phyloP scores from a whole-genome alignment of 2,113 vertebrate genomes.

The Salminus brasiliensis region DNA sequence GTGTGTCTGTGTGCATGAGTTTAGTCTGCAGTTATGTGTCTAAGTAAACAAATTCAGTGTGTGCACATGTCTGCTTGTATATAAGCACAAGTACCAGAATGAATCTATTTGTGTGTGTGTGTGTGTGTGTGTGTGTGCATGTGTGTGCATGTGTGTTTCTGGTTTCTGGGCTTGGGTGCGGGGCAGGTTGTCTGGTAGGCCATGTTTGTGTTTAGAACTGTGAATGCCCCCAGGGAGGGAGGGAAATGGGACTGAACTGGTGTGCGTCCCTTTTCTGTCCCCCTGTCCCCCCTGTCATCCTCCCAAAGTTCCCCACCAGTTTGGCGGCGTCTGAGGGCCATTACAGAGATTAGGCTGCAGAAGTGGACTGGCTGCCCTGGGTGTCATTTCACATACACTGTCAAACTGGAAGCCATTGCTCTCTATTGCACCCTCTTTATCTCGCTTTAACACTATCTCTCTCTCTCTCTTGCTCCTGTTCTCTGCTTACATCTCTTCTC shows the following conservation, averaged over 20 bases:
- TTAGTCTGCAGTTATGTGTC: constrained; percentile 43
- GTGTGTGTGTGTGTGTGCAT: constrained; percentile 45
- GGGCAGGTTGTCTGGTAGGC: constrained; percentile 6
- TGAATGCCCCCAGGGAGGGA: constrained; percentile 25
- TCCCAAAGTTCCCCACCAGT: constrained; percentile 76
- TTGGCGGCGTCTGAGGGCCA: constrained; percentile 74
- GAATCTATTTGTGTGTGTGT: constrained; percentile 15
- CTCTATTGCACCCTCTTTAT: background rate
- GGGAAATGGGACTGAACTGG: constrained; percentile 39
- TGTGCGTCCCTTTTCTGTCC: constrained; percentile 42
- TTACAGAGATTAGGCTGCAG: constrained; percentile 87
- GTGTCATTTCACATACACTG: constrained; percentile 85
- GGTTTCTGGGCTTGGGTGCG: constrained; percentile 41
- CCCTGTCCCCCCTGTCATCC: constrained; percentile 50
- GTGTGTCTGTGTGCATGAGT: constrained; percentile 13
- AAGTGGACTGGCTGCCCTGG: constrained; percentile 80
- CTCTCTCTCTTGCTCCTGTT: background rate
- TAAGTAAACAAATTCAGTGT: constrained; percentile 18
- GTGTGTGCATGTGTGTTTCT: constrained; percentile 54
- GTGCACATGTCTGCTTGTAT: constrained; percentile 39
- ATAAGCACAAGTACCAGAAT: background rate
- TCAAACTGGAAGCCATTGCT: constrained; percentile 71
- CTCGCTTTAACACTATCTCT: background rate
- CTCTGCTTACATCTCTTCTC: background rate
- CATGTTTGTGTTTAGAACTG: constrained; percentile 27